Evolutionary conservation across 2,797 vertebrate species (phyloP), one percentile per base, ranked within the genome.

Genomic region (Leptodactylus fallax): DNA sequence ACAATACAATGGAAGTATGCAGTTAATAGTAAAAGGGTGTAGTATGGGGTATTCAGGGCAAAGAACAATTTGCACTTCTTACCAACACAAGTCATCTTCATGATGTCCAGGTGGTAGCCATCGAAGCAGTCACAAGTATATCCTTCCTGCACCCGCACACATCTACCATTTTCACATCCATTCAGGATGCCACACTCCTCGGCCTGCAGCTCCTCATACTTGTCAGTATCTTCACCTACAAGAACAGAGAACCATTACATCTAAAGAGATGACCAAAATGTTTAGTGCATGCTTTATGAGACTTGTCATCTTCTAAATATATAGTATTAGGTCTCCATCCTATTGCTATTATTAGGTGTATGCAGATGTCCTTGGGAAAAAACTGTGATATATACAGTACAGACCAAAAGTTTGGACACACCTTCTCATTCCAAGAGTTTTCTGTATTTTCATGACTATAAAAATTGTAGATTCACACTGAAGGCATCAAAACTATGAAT

Each of bases 81-180:
- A 99, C 98, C 98, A 0, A 97, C 91, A 90, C 98, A 99, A 91
- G 96, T 96, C 98, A 99, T 98, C 92, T 95, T 97, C 90, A 97
- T 95, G 95, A 96, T 95, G 90, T 99, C 97, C 90, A 99, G 91
- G 88, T 97, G 96, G 92, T 97, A 99, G 8, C 98, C 98, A 0
- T 98, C 97, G 49, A 98, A 99, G 95, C 98, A 99, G 91, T 99
- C 97, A 0, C 98, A 99, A 61, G 97, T 99, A 90, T 98, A 99
- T 2, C 98, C 98, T 87, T 99, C 97, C 90, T 97, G 97, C 19
- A 99, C 97, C 25, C 98, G 94, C 7, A 99, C 97, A 13, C 98
- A 99, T 6, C 97, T 95, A 0, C 98, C 98, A 0, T 99, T 99
- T 91, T 99, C 98, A 91, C 98, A 99, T 49, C 98, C 98, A 0